Conservation (phyloP, 2,113 vertebrate species). For the Pardalotus punctatus region DNA sequence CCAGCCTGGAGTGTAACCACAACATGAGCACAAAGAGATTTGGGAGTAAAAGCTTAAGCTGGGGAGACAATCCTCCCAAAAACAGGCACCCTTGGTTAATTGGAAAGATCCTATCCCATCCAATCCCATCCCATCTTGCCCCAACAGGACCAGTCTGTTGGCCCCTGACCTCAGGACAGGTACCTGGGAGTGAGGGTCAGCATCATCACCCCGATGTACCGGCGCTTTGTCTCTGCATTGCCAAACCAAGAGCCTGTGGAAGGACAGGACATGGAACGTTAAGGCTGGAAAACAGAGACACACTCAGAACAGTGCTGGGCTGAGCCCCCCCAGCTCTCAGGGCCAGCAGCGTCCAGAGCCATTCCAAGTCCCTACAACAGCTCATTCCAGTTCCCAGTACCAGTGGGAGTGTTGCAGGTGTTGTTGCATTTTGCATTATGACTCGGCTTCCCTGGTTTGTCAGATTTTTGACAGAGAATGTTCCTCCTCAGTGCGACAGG, state of each 20-base stretch:
- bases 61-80: neutral
- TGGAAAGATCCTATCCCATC: neutral
- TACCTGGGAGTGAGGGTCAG: conserved; percentile 91
- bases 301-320: neutral
- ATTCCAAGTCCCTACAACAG: neutral
- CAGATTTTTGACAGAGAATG: neutral
- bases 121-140: neutral
- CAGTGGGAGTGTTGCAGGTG: neutral
- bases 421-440: neutral
- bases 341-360: fast-evolving
- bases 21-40: fast-evolving
- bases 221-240: conserved; percentile 72
- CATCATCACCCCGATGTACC: conserved; percentile 97
- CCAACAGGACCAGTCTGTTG: fast-evolving
- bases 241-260: conserved; percentile 81
- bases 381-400: neutral
- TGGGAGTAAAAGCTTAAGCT: neutral
- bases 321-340: neutral
- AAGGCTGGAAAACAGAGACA: neutral
- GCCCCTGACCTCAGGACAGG: neutral
- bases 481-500: neutral
- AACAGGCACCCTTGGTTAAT: fast-evolving
- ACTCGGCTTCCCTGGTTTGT: neutral
- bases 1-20: neutral
- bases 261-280: neutral